Evolutionary conservation across 2,888 invertebrate genomes (phyloP).

Genomic region (Smittia aterrima): DNA sequence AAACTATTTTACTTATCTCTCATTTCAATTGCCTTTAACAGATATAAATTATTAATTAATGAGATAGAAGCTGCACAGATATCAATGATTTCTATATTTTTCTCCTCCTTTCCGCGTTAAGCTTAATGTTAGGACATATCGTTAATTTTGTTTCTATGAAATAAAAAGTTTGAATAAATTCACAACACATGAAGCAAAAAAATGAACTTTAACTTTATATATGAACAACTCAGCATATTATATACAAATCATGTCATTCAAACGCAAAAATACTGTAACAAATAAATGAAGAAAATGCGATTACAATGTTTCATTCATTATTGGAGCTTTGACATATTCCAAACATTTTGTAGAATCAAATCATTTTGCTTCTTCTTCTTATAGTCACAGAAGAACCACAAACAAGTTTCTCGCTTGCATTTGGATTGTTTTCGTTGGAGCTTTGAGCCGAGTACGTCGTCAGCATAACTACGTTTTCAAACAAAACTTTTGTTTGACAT

Average conservation of each 20-base stretch:
- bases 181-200: not conserved
- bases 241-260: not conserved
- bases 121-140: conserved; percentile 15
- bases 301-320: too few species aligned
- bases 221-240: not conserved
- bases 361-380: not conserved
- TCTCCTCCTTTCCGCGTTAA: not conserved
- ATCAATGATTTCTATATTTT: too few species aligned
- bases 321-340: too few species aligned
- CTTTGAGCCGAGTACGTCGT: too few species aligned
- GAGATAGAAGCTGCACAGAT: too few species aligned
- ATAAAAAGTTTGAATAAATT: not conserved
- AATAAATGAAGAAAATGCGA: not conserved
- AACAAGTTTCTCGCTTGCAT: not conserved
- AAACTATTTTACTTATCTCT: too few species aligned
- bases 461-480: too few species aligned
- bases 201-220: not conserved
- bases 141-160: conserved; percentile 10
- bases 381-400: too few species aligned
- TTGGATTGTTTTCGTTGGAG: not conserved
- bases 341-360: conserved; percentile 3
- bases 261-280: not conserved
- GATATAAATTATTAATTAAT: too few species aligned
- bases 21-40: too few species aligned
- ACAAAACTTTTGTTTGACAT: too few species aligned